Evolutionary conservation across 2,888 invertebrate genomes (phyloP).

Genomic region (Timandra comae): DNA sequence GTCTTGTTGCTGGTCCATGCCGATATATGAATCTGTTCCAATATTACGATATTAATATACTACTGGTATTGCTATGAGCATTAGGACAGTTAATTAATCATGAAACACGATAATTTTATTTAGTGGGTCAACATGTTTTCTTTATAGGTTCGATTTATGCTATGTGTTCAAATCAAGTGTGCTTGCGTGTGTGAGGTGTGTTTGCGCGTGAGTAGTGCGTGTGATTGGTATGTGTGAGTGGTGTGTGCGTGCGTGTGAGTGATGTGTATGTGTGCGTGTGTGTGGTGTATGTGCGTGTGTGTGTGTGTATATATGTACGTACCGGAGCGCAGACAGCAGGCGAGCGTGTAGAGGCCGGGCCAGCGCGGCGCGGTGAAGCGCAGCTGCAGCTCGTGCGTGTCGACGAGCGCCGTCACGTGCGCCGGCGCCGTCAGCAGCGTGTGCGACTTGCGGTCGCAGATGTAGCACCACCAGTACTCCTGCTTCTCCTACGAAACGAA

Average conservation of each 20-base stretch:
- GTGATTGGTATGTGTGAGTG: no score
- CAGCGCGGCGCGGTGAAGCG: constrained; percentile 97
- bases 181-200: no score
- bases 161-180: no score
- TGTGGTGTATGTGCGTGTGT: no score
- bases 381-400: constrained; percentile 93
- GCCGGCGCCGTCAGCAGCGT: constrained; percentile 94
- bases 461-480: constrained; percentile 99
- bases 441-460: constrained; percentile 95
- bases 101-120: no score
- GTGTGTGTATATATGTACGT: constrained; percentile 3
- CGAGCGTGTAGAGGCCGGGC: constrained; percentile 94
- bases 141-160: no score
- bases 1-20: constrained; percentile 96
- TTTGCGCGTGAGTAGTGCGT: no score
- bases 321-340: constrained; percentile 92
- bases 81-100: no score
- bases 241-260: no score
- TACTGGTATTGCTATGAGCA: no score
- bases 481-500: constrained; percentile 84
- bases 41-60: not conserved
- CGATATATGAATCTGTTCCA: constrained; percentile 92
- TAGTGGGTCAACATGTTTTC: no score
- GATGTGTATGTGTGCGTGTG: no score
- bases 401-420: constrained; percentile 94